phyloP scores from a whole-genome alignment of 2,888 invertebrate species.

The Xanthostigma xanthostigma region DNA sequence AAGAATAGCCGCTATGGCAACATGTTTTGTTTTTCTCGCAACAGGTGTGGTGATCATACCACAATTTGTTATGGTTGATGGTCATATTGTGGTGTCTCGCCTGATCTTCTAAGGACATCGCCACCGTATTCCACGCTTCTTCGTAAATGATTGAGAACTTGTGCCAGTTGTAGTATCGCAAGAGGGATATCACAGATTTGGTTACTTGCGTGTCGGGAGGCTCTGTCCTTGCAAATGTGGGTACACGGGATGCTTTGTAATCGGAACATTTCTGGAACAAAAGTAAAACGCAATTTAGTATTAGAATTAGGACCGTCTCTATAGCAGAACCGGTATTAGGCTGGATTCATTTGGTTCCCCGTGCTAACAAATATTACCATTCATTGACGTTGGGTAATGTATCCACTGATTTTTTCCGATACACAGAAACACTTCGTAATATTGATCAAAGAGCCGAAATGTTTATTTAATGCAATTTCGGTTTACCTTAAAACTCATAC shows the following conservation, averaged over 20 bases:
- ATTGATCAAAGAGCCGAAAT: too few species aligned
- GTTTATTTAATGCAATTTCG: too few species aligned
- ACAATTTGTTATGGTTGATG: slow-evolving; percentile 59
- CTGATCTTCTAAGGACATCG: slow-evolving; percentile 60
- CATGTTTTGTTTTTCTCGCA: slow-evolving; percentile 61
- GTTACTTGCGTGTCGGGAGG: slow-evolving; percentile 92
- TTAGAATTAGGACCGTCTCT: too few species aligned
- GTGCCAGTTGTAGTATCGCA: slow-evolving; percentile 85
- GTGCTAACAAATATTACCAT: too few species aligned
- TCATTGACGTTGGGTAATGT: too few species aligned
- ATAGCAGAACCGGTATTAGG: too few species aligned
- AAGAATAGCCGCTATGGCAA: slow-evolving; percentile 68
- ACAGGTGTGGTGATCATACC: slow-evolving; percentile 59
- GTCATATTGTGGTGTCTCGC: slow-evolving; percentile 67
- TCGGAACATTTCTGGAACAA: slow-evolving; percentile 84
- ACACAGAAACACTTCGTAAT: too few species aligned
- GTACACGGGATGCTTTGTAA: slow-evolving; percentile 69
- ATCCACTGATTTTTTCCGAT: too few species aligned
- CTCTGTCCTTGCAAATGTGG: slow-evolving; percentile 86
- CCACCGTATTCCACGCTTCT: slow-evolving; percentile 67
- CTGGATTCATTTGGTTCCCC: too few species aligned
- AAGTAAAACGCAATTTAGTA: too few species aligned
- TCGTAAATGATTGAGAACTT: slow-evolving; percentile 84
- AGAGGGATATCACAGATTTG: slow-evolving; percentile 82
- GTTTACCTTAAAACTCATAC: too few species aligned